Base-by-base conservation (phyloP, 1,140 invertebrate genomes). In the Frieseomelitta varia region DNA sequence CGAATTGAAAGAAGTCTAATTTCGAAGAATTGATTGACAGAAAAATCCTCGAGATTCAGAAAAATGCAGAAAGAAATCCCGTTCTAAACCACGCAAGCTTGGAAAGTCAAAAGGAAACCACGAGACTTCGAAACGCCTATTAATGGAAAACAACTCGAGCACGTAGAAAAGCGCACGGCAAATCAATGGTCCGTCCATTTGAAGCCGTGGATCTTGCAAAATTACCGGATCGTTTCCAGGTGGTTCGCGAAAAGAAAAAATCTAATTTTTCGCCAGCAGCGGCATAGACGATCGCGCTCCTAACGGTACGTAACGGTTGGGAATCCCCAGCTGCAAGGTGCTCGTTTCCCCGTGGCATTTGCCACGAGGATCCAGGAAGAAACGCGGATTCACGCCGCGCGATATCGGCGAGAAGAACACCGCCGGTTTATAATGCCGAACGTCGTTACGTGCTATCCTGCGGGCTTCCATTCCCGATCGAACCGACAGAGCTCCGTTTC, bases 251-350 rank as follows among this genome's bases (percentile, higher is more conserved):
- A 53, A 1, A 55, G 11, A 74, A 81, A 81, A 88, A 75, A 65
- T 39, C 30, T 53, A 11, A 53, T 83, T 86, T 85, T 81, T 88
- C 68, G 67, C 55, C 74, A 83, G 75, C 51, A 68, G 39, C 80
- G 56, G 79, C 63, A 82, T 85, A 81, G 67, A 88, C 84, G 87
- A 88, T 85, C 71, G 87, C 34, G 61, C 39, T 81, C 69, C 86
- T 92, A 93, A 93, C 92, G 91, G 92, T 92, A 85, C 87, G 68
- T 92, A 92, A 92, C 91, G 90, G 90, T 91, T 89, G 86, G 56
- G 87, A 90, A 91, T 93, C 86, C 68, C 80, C 77, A 78, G 84
- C 85, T 88, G 65, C 86, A 84, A 89, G 88, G 81, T 76, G 84
- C 75, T 61, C 78, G 78, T 88, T 79, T 85, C 82, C 86, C 88